These are phyloP conservation scores for Agraylea sexmaculata DNA, from an alignment of 1,140 invertebrate species.

Conservation along the genomic window DNA sequence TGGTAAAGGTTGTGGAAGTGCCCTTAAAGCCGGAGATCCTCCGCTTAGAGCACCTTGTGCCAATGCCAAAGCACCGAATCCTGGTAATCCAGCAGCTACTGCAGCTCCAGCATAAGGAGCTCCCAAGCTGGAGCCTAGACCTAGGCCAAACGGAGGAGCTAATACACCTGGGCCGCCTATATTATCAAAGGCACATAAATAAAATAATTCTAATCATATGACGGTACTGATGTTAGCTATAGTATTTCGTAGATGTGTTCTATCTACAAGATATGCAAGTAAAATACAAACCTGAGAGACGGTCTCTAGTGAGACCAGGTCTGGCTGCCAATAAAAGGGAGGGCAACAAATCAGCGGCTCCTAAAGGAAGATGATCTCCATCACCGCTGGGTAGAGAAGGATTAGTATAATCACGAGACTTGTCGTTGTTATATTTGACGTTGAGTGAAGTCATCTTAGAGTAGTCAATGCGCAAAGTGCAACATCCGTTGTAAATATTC, in stretches of 20 bases:
- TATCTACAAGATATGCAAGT: too few species aligned
- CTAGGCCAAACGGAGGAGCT: slow-evolving; percentile 65
- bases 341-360: slow-evolving; percentile 51
- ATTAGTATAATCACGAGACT: slow-evolving; percentile 97
- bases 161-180: slow-evolving; percentile 67
- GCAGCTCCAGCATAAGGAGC: slow-evolving; percentile 52
- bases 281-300: slow-evolving; percentile 26
- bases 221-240: too few species aligned
- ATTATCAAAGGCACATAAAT: slow-evolving; percentile 9
- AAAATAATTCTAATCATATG: too few species aligned
- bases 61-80: slow-evolving; percentile 59
- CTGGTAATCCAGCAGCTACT: slow-evolving; percentile 57
- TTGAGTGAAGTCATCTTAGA: slow-evolving; percentile 95
- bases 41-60: slow-evolving; percentile 47
- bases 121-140: slow-evolving; percentile 53
- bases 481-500: slow-evolving; percentile 98
- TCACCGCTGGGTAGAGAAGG: slow-evolving; percentile 92
- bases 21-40: slow-evolving; percentile 48
- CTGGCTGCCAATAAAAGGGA: slow-evolving; percentile 44
- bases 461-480: slow-evolving; percentile 98
- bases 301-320: slow-evolving; percentile 32
- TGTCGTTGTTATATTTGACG: slow-evolving; percentile 99
- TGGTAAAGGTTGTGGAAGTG: slow-evolving; percentile 41
- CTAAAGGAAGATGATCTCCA: slow-evolving; percentile 51
- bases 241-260: too few species aligned